Evolutionary conservation across 2,113 vertebrate species (phyloP), one percentile per base, ranked within the genome.

Genomic region (Phyllopteryx taeniolatus): DNA sequence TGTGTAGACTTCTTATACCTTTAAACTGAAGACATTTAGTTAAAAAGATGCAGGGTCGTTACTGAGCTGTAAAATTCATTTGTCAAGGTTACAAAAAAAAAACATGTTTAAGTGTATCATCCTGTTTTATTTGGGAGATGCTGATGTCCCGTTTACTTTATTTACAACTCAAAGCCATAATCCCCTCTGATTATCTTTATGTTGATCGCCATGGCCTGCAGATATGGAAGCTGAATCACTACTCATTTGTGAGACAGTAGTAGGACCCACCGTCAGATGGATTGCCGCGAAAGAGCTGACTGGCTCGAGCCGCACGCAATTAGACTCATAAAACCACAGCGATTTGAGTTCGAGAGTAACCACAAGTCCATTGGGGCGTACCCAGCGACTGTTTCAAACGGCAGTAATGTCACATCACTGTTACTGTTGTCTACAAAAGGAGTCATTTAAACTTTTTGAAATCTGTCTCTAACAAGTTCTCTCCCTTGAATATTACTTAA

Each of bases 321-420:
- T 74, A 76, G 74, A 67, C 54, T 76, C 75, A 80, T 79, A 80
- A 80, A 85, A 77, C 69, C 43, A 39, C 69, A 72, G 7, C 7
- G 49, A 51, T 64, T 53, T 62, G 56, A 64, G 42, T 63, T 47
- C 27, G 27, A 74, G 2, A 8, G 8, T 54, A 65, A 49, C 59
- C 57, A 71, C 61, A 67, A 51, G 67, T 56, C 65, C 22, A 19
- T 35, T 56, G 4, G 7, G 67, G 66, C 70, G 64, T 14, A 51
- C 54, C 80, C 31, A 72, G 2, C 39, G 15, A 39, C 12, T 35
- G 12, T 19, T 43, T 33, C 43, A 69, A 67, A 71, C 17, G 56
- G 10, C 19, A 4, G 1, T n/a, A 35, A 65, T 67, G 35, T 64
- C 7, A 47, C 35, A 74, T 72, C 49, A 75, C 2, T 51, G 15